These are phyloP conservation scores for Drepana falcataria DNA, from an alignment of 2,888 invertebrate species.

Conservation along the genomic window DNA sequence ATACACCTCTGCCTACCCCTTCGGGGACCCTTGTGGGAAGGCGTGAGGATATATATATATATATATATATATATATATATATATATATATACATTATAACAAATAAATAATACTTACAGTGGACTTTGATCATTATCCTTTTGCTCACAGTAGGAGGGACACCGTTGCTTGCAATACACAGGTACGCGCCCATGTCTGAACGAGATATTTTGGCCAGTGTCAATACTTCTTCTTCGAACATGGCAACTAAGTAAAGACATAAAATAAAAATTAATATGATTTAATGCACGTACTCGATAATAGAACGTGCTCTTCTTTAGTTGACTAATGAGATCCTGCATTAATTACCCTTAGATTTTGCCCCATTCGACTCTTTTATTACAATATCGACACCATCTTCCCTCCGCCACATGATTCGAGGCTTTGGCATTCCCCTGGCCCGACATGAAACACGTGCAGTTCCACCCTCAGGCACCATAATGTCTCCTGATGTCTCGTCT, in stretches of 20 bases:
- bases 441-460: conserved; percentile 82
- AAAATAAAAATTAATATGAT: background rate
- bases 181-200: conserved; percentile 93
- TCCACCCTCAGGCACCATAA: conserved; percentile 92
- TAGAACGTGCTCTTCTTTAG: too few species aligned
- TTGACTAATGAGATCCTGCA: conserved; percentile 4
- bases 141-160: conserved; percentile 94
- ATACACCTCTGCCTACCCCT: too few species aligned
- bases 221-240: conserved; percentile 87
- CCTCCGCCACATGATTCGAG: conserved; percentile 89
- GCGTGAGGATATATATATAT: too few species aligned
- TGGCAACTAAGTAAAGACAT: conserved; percentile 72
- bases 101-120: conserved; percentile 84
- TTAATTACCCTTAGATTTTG: conserved; percentile 79
- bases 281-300: too few species aligned
- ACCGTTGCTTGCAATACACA: conserved; percentile 93
- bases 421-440: conserved; percentile 89
- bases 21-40: too few species aligned
- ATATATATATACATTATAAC: too few species aligned
- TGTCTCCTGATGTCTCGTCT: conserved; percentile 93
- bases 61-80: too few species aligned
- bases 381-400: conserved; percentile 91
- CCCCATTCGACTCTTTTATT: conserved; percentile 83
- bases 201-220: conserved; percentile 89
- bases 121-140: conserved; percentile 91